A percentile compares a stretch with the other conserved stretches of the same genome.
phyloP scores from a whole-genome alignment of 2,888 invertebrate species.

The Zygothrica quintamaculata region DNA sequence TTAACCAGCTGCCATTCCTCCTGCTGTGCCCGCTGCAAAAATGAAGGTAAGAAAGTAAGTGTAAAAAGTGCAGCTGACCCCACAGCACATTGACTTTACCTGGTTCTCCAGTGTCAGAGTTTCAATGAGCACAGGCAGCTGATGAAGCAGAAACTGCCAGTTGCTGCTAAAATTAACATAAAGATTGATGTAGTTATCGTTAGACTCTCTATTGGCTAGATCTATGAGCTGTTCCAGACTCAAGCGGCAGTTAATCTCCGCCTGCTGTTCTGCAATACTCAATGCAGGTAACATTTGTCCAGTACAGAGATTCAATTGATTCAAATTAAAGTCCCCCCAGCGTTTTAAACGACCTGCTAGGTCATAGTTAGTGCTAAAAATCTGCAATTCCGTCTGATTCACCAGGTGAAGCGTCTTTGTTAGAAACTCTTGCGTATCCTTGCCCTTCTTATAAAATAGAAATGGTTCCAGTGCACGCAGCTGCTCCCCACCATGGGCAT shows the following conservation, averaged over 20 bases:
- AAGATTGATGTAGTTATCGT: conserved; percentile 77
- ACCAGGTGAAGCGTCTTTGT: conserved; percentile 59
- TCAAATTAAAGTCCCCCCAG: conserved; percentile 75
- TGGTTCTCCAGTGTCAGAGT: conserved; percentile 78
- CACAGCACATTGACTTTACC: too few species aligned
- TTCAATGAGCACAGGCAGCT: conserved; percentile 82
- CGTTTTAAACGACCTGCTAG: conserved; percentile 73
- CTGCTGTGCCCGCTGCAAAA: conserved; percentile 84
- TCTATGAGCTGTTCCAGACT: conserved; percentile 81
- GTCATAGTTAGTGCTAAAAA: conserved; percentile 73
- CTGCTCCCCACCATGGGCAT: conserved; percentile 78
- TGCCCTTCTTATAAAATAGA: conserved; percentile 82
- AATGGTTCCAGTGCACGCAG: conserved; percentile 79
- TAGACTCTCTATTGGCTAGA: conserved; percentile 61
- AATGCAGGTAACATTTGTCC: conserved; percentile 39
- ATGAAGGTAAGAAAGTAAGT: rapidly evolving
- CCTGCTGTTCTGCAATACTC: conserved; percentile 41
- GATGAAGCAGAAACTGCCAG: conserved; percentile 66
- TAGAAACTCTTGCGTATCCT: conserved; percentile 63
- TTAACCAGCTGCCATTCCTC: conserved; percentile 88
- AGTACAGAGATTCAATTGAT: conserved; percentile 78
- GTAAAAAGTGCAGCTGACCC: too few species aligned
- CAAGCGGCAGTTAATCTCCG: conserved; percentile 71
- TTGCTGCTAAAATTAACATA: conserved; percentile 82
- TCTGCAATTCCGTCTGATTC: conserved; percentile 41